Conservation (phyloP, 2,888 invertebrate species). For the Agrypnus murinus region DNA sequence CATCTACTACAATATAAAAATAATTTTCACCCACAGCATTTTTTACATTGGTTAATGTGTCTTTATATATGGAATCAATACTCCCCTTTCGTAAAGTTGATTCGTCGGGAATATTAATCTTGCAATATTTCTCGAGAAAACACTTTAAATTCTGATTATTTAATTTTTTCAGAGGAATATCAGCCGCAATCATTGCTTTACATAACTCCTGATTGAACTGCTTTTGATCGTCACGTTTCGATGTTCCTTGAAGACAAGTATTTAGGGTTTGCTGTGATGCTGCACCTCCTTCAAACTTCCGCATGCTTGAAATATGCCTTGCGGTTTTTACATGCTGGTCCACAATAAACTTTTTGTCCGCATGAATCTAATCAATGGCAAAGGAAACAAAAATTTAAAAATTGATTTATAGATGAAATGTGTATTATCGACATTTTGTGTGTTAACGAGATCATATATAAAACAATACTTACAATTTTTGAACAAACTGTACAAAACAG, state of each 20-base stretch:
- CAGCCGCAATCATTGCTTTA: not conserved
- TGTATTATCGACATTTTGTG: no score
- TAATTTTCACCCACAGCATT: no score
- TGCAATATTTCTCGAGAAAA: constrained; percentile 5
- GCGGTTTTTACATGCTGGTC: not conserved
- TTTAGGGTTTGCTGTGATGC: constrained; percentile 3
- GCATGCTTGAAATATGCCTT: not conserved
- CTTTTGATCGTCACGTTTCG: not conserved
- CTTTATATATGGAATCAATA: not conserved
- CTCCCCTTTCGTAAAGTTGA: constrained; percentile 2
- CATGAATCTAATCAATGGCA: not conserved
- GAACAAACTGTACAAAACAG: constrained; percentile 2
- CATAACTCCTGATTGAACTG: constrained; percentile 1
- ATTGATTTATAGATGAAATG: not conserved
- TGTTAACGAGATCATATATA: no score
- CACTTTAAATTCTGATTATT: not conserved
- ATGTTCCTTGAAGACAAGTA: not conserved
- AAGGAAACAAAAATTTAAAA: not conserved
- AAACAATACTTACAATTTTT: no score
- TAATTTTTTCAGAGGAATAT: constrained; percentile 6
- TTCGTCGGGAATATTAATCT: no score
- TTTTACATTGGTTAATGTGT: not conserved
- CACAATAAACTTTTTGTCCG: not conserved
- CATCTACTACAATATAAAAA: no score
- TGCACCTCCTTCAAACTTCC: not conserved